phyloP scores from a whole-genome alignment of 2,113 vertebrate genomes.

The Antechinus flavipes region DNA sequence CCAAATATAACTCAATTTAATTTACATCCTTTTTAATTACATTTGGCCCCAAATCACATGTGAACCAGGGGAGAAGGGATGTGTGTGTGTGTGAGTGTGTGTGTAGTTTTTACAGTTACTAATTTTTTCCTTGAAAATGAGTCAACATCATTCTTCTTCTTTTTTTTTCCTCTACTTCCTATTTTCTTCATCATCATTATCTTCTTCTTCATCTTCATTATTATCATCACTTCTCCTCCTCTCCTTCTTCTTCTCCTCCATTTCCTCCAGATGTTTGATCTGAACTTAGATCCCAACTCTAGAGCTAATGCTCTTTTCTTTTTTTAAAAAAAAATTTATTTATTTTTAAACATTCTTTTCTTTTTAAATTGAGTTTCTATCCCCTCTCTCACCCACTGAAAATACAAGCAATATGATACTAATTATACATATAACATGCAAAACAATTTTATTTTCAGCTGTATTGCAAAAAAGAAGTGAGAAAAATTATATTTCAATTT shows the following conservation, averaged over 20 bases:
- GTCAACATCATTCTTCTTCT: neutral
- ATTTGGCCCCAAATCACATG: neutral
- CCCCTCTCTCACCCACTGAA: neutral
- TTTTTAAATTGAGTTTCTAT: neutral
- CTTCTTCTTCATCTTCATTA: no score
- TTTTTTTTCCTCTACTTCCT: no score
- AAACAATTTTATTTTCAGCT: neutral
- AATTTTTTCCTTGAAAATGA: neutral
- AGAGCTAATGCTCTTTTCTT: neutral
- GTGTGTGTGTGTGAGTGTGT: neutral
- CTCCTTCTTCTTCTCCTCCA: fast-evolving
- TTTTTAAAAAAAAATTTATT: neutral
- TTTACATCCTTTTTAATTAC: neutral
- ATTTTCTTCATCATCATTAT: no score
- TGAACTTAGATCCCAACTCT: neutral
- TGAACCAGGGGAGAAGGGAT: neutral
- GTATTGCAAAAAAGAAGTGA: neutral
- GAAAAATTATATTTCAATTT: neutral
- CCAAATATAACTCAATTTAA: neutral
- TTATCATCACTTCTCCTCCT: no score
- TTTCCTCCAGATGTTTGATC: neutral
- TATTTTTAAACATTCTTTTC: neutral
- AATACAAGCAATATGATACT: neutral
- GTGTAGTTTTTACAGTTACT: neutral
- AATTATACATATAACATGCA: neutral